Evolutionary conservation across 2,888 invertebrate species (phyloP), one percentile per base, ranked within the genome.

Genomic region (Thera obeliscata): DNA sequence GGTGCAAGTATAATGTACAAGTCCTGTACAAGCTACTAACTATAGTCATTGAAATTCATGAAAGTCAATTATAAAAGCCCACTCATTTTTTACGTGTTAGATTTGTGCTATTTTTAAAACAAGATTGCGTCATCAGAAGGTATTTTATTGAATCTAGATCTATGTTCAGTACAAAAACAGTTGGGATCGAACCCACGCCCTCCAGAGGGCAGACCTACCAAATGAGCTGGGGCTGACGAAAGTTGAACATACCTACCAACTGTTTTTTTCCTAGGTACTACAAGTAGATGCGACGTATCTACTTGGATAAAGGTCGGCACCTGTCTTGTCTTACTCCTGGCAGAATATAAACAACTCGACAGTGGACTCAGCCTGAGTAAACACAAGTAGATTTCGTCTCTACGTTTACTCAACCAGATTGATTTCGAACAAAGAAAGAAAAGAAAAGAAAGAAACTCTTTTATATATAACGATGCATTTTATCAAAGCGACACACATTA

Each of bases 381-480:
- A 61, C 61, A 61, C 61, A 61, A 48, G 61, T 50, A 46, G 35
- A 57, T 33, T 43, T 57, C 43, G 35, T 57, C 38, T 38, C 48
- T 62, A 61, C 48, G 33, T 57, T 33, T 7, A 33, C 52, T 59
- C 43, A 43, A 35, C 43, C 38, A 54, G 7, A 66, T 61, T 66
- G 55, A 61, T 65, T 62, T 62, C 22, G 22, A 22, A 22, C 22
- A 22, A 22, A 22, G 22, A 22, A 22, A 22, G 22, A 22, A 22
- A 22, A 22, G 22, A 22, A 22, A 22, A 22, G 22, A 22, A 22
- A 22, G 22, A 22, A 22, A 22, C 22, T 22, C 0, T 1, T 22
- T 22, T 22, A 22, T 22, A 1, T 22, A 22, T 22, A 22, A 22
- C 22, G 22, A 22, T 1, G 0, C 22, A 1, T 22, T 22, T 1